Evolutionary conservation across 2,888 invertebrate species (phyloP), one percentile per base, ranked within the genome.

Genomic region (Nudaria mundana): DNA sequence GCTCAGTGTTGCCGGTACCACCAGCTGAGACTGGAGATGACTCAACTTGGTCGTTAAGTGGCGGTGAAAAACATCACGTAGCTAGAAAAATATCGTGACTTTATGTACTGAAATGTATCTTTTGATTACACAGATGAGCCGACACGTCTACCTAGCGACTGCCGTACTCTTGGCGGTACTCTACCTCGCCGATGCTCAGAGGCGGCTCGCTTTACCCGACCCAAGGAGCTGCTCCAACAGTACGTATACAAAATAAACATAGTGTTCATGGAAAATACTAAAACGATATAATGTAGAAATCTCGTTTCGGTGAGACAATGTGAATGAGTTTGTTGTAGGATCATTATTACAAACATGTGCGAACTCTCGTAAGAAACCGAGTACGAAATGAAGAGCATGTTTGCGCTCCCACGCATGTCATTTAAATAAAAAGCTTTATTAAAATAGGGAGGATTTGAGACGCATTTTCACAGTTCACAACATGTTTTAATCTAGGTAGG

Each of bases 151-250:
- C 65, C 64, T 87, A 64, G 81, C 76, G 44, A 76, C 76, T 50
- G 73, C 71, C 44, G 78, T 71, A 51, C 62, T 89, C 63, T 63
- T 93, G 62, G 85, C 91, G 74, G 90, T 94, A 66, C 86, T 94
- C 45, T 90, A 93, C 59, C 76, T 94, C 59, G 93, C 92, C 69
- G 89, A 93, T 69, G 96, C 95, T 42, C 96, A 97, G 81, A 92
- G 96, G 64, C 92, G 96, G 53, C 90, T 97, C 48, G 96, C 96
- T 16, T 89, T 97, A 55, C 97, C 97, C 37, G 96, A 97, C 86
- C 95, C 96, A 25, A 92, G 94, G 75, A 96, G 96, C 84, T 97
- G 97, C 82, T 92, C 94, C 44, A 97, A 95, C 82, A 92, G 97
- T 96, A 91, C 92, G 95, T 93, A 73, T 24, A 16, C 11, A 12